phyloP scores from a whole-genome alignment of 2,888 invertebrate species.

The Ophion slaviceki region DNA sequence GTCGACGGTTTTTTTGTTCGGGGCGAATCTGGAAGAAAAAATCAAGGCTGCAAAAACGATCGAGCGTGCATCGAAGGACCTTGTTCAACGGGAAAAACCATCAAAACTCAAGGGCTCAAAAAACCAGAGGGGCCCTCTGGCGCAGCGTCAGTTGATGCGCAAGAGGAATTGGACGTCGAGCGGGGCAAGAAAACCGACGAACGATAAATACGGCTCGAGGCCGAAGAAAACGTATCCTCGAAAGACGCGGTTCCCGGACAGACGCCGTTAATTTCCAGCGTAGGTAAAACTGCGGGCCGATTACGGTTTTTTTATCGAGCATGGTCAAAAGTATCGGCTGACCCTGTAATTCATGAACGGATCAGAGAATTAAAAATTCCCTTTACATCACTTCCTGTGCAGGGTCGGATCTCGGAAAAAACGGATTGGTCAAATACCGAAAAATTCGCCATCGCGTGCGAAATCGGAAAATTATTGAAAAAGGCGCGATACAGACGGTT shows the following conservation, averaged over 20 bases:
- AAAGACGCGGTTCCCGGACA: not conserved
- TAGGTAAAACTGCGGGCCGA: slow-evolving; percentile 28
- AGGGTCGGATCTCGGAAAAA: slow-evolving; percentile 7
- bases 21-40: slow-evolving; percentile 33
- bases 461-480: slow-evolving; percentile 31
- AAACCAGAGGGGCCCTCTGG: slow-evolving; percentile 48
- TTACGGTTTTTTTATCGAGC: slow-evolving; percentile 18
- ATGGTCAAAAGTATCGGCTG: slow-evolving; percentile 39
- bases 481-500: slow-evolving; percentile 35
- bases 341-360: slow-evolving; percentile 43
- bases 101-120: slow-evolving; percentile 27
- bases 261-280: not conserved
- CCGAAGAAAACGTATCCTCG: slow-evolving; percentile 16
- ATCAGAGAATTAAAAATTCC: slow-evolving; percentile 48
- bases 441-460: not conserved
- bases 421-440: slow-evolving; percentile 30
- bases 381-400: slow-evolving; percentile 10
- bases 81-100: slow-evolving; percentile 8
- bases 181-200: slow-evolving; percentile 34
- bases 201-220: slow-evolving; percentile 13
- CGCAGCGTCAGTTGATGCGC: slow-evolving; percentile 30
- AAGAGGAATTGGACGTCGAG: slow-evolving; percentile 41
- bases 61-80: slow-evolving; percentile 45
- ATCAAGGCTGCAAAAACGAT: slow-evolving; percentile 46
- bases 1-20: slow-evolving; percentile 63